A percentile compares a stretch with the other conserved stretches of the same genome.
These are phyloP conservation scores for Myanophis thanlyinensis DNA, from an alignment of 2,113 vertebrate genomes.

Conservation along the genomic window DNA sequence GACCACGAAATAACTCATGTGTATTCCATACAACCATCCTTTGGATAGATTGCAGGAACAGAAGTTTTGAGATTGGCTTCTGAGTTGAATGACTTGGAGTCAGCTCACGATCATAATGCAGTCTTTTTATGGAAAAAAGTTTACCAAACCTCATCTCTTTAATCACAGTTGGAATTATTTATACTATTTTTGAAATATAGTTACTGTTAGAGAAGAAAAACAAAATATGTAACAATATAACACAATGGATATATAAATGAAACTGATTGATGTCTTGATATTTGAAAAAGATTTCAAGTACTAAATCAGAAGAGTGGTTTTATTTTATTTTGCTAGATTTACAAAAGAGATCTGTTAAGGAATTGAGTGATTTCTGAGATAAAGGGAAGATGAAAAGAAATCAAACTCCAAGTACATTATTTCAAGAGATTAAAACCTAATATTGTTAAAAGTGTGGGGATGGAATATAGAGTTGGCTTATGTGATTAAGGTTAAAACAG, in stretches of 20 bases:
- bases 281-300: too few relatives aligned
- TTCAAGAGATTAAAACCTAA: neutral
- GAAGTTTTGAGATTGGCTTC: neutral
- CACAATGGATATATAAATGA: too few relatives aligned
- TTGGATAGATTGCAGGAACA: neutral
- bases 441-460: neutral
- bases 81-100: neutral
- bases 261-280: too few relatives aligned
- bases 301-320: too few relatives aligned
- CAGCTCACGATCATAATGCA: neutral
- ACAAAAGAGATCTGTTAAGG: neutral
- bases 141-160: neutral
- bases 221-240: neutral
- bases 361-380: neutral
- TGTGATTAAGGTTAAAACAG: neutral
- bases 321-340: too few relatives aligned
- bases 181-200: neutral
- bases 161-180: neutral
- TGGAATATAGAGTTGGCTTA: neutral
- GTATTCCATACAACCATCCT: neutral
- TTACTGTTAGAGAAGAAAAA: neutral
- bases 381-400: neutral
- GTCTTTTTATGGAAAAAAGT: neutral
- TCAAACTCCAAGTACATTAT: neutral
- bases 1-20: neutral